Evolutionary conservation across 2,797 vertebrate species (phyloP), one percentile per base, ranked within the genome.

Genomic region (Pseudomugil tenellus): DNA sequence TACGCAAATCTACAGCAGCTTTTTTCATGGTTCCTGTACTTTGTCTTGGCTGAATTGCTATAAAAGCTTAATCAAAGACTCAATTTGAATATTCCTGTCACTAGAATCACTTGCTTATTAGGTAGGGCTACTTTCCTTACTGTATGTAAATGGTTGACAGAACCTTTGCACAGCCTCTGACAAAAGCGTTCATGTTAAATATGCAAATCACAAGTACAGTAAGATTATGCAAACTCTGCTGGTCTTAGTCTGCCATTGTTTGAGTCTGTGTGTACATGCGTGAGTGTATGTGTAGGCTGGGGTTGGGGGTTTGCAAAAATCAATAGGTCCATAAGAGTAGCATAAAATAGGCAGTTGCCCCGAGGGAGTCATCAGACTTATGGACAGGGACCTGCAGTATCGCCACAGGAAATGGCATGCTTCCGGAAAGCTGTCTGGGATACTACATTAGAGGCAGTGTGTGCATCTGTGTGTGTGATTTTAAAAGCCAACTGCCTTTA

Each of bases 301-400:
- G 17, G 26, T 34, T 34, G 59, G 28, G 28, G 71, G 72, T 55
- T 54, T 58, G 62, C 76, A 75, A 83, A 73, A 80, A 70, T 60
- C 73, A 58, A 83, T 70, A 59, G 58, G 72, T 77, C 58, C 74
- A 83, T 67, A 77, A 56, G 80, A 81, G 72, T 51, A 80, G 77
- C 29, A 19, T 81, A 85, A 88, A 87, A 84, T 72, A 85, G 69
- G 76, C 56, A 10, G 5, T 67, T 53, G 66, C 90, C 80, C 53
- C 86, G 35, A 76, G 88, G 89, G 90, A 91, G 83, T 82, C 83
- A 77, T 89, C 81, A 72, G 72, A 85, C 88, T 85, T 84, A 86
- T 88, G 84, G 88, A 87, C 87, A 79, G 82, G 80, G 84, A 90
- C 87, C 80, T 84, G 63, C 73, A 74, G 74, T 21, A 71, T 51